These are phyloP conservation scores for Phycodurus eques DNA, from an alignment of 2,113 vertebrate species.

Conservation along the genomic window DNA sequence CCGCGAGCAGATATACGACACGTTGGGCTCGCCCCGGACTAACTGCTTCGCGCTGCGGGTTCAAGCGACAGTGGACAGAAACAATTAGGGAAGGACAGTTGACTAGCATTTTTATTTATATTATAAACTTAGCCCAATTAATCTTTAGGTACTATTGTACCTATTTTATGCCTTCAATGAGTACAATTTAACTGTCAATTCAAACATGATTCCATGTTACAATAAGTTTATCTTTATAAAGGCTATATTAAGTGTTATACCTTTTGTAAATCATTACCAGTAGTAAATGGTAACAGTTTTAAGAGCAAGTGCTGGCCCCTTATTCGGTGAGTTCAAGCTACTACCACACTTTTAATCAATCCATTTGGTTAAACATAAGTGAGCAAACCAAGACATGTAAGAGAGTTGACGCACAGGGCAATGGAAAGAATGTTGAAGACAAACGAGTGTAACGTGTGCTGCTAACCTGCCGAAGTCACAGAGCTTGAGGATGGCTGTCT, in stretches of 20 bases:
- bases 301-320: neutral
- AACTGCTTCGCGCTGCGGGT: conserved; percentile 85
- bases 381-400: neutral
- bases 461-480: conserved; percentile 91
- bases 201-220: too few relatives aligned
- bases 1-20: conserved; percentile 94
- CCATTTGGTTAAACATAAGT: neutral
- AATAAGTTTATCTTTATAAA: too few relatives aligned
- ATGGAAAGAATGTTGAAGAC: conserved; percentile 16
- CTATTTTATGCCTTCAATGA: too few relatives aligned
- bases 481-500: conserved; percentile 90
- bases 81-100: neutral
- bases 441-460: conserved; percentile 1
- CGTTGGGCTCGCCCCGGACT: conserved; percentile 89
- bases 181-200: too few relatives aligned
- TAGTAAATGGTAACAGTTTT: neutral
- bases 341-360: neutral
- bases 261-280: too few relatives aligned
- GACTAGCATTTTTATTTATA: neutral
- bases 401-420: neutral
- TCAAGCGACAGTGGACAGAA: too few relatives aligned
- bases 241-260: too few relatives aligned
- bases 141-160: too few relatives aligned
- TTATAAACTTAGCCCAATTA: too few relatives aligned
- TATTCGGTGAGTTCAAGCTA: neutral